These are phyloP conservation scores for Hirtodrosophila duncani DNA, from an alignment of 2,888 invertebrate species.

Conservation along the genomic window DNA sequence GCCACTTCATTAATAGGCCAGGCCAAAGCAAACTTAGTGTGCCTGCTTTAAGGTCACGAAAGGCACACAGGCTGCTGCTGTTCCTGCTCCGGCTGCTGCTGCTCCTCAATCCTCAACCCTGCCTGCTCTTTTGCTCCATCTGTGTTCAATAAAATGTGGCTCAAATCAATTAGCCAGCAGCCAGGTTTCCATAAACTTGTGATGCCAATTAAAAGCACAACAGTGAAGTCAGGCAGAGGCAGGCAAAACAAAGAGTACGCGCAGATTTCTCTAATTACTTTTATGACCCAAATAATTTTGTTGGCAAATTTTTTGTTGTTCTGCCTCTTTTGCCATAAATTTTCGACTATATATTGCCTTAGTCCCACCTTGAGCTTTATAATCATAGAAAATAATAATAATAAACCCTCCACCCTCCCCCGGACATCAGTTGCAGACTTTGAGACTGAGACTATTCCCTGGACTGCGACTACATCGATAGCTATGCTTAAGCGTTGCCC, in stretches of 20 bases:
- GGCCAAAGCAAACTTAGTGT: too few species aligned
- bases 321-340: constrained; percentile 47
- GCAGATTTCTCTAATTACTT: constrained; percentile 66
- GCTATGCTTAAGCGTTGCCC: too few species aligned
- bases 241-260: constrained; percentile 20
- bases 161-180: too few species aligned
- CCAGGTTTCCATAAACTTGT: too few species aligned
- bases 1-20: constrained; percentile 58
- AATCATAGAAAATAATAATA: too few species aligned
- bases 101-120: too few species aligned
- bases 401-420: too few species aligned
- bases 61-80: constrained; percentile 9
- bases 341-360: constrained; percentile 40
- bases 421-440: constrained; percentile 35
- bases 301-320: constrained; percentile 33
- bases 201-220: constrained; percentile 50
- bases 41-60: too few species aligned
- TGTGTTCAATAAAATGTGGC: too few species aligned
- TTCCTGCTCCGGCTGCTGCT: too few species aligned
- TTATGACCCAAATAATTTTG: constrained; percentile 73
- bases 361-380: neutral
- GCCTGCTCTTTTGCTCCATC: too few species aligned
- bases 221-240: constrained; percentile 3
- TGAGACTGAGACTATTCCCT: too few species aligned
- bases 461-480: constrained; percentile 11